Evolutionary conservation across 2,797 vertebrate genomes (phyloP).

Genomic region (Zenarchopterus dispar): DNA sequence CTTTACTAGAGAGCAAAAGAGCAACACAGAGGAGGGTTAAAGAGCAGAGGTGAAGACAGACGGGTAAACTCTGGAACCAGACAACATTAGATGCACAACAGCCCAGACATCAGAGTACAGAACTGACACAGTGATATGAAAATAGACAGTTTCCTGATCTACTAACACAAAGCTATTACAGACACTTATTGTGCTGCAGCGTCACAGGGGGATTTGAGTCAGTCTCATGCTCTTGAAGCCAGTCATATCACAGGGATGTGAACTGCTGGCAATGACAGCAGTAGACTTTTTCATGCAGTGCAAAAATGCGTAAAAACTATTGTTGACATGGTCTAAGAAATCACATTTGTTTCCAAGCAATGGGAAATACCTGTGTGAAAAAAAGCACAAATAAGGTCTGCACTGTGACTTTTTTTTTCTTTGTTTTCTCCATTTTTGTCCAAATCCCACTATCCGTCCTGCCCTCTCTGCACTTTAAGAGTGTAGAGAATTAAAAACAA

Average conservation of each 20-base stretch:
- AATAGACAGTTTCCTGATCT: slow-evolving; percentile 49
- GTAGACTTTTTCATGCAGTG: slow-evolving; percentile 58
- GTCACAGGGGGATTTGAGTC: slow-evolving; percentile 64
- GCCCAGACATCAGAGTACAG: slow-evolving; percentile 39
- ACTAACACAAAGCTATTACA: slow-evolving; percentile 55
- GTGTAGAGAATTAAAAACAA: slow-evolving; percentile 61
- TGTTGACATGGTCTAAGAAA: slow-evolving; percentile 52
- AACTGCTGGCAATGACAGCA: slow-evolving; percentile 53
- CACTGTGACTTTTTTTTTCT: slow-evolving; percentile 37
- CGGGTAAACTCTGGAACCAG: slow-evolving; percentile 25
- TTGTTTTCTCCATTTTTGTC: slow-evolving; percentile 17
- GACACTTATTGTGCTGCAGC: slow-evolving; percentile 49
- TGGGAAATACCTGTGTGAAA: slow-evolving; percentile 49
- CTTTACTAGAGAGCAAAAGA: slow-evolving; percentile 7
- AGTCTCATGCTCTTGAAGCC: slow-evolving; percentile 54
- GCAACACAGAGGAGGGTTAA: not conserved
- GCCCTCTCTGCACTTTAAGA: slow-evolving; percentile 18
- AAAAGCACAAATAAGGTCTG: slow-evolving; percentile 40
- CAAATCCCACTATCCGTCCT: not conserved
- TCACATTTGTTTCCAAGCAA: slow-evolving; percentile 51
- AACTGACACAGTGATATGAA: slow-evolving; percentile 51
- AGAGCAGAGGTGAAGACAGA: slow-evolving; percentile 22
- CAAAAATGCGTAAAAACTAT: slow-evolving; percentile 59
- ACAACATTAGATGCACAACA: slow-evolving; percentile 42
- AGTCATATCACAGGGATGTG: slow-evolving; percentile 66